These are phyloP conservation scores for Clarias macrocephalus DNA, from an alignment of 2,113 vertebrate genomes.

Conservation along the genomic window DNA sequence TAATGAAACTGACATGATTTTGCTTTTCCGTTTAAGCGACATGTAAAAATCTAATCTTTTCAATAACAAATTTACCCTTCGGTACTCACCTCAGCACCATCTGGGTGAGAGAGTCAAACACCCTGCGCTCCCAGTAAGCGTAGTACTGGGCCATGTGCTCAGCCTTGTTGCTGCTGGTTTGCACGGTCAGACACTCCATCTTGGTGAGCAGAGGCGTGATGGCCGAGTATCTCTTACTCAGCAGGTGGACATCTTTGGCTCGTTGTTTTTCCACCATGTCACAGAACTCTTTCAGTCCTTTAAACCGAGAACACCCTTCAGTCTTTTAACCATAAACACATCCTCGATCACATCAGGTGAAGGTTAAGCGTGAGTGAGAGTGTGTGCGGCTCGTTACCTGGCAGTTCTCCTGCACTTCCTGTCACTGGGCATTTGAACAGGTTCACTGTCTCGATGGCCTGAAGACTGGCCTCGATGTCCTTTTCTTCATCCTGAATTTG, in stretches of 20 bases:
- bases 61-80: no score
- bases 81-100: constrained; percentile 82
- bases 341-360: neutral
- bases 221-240: constrained; percentile 79
- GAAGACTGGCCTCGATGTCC: constrained; percentile 77
- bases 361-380: neutral
- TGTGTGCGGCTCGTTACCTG: constrained; percentile 70
- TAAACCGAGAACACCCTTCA: constrained; percentile 64
- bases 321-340: constrained; percentile 66
- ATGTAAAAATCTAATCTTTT: neutral
- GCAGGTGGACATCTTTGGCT: constrained; percentile 71
- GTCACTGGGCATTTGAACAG: constrained; percentile 79
- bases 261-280: constrained; percentile 78
- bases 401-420: constrained; percentile 66
- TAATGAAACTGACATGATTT: neutral
- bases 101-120: constrained; percentile 78
- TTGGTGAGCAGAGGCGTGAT: constrained; percentile 82
- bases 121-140: constrained; percentile 81
- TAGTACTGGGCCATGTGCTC: constrained; percentile 82
- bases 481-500: constrained; percentile 81
- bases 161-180: constrained; percentile 82
- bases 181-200: constrained; percentile 79
- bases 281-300: constrained; percentile 88
- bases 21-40: neutral
- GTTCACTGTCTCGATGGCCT: constrained; percentile 76